Evolutionary conservation across 1,140 invertebrate genomes (phyloP).

Genomic region (Mya arenaria): DNA sequence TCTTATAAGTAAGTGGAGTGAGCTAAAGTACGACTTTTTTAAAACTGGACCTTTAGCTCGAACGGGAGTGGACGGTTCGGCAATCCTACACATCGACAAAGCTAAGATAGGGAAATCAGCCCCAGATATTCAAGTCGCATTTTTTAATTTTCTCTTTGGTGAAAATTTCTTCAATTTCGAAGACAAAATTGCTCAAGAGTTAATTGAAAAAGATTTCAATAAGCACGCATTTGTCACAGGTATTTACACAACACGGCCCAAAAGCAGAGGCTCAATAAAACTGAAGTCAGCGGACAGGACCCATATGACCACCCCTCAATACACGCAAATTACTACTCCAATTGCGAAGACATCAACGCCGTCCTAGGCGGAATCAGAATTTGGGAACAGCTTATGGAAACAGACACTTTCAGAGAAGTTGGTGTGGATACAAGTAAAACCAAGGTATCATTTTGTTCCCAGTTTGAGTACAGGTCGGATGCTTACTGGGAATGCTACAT

Average conservation of each 20-base stretch:
- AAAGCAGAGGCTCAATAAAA: slow-evolving; percentile 67
- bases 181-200: slow-evolving; percentile 19
- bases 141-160: background rate
- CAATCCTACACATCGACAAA: background rate
- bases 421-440: slow-evolving; percentile 48
- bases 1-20: slow-evolving; percentile 36
- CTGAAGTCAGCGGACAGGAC: slow-evolving; percentile 84
- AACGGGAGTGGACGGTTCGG: background rate
- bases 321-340: slow-evolving; percentile 84
- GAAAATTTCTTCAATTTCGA: slow-evolving; percentile 3
- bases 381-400: slow-evolving; percentile 51
- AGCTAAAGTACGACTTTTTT: slow-evolving; percentile 59
- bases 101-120: background rate
- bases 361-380: slow-evolving; percentile 61
- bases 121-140: slow-evolving; percentile 30
- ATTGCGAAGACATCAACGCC: slow-evolving; percentile 61
- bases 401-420: slow-evolving; percentile 52
- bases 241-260: slow-evolving; percentile 57
- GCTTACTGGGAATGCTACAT: slow-evolving; percentile 77
- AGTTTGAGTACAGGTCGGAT: slow-evolving; percentile 66
- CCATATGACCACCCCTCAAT: slow-evolving; percentile 91
- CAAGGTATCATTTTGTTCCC: slow-evolving; percentile 43
- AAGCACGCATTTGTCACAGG: slow-evolving; percentile 9
- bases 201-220: background rate
- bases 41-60: slow-evolving; percentile 54